phyloP scores from a whole-genome alignment of 2,797 vertebrate species.

The Argyrosomus regius region DNA sequence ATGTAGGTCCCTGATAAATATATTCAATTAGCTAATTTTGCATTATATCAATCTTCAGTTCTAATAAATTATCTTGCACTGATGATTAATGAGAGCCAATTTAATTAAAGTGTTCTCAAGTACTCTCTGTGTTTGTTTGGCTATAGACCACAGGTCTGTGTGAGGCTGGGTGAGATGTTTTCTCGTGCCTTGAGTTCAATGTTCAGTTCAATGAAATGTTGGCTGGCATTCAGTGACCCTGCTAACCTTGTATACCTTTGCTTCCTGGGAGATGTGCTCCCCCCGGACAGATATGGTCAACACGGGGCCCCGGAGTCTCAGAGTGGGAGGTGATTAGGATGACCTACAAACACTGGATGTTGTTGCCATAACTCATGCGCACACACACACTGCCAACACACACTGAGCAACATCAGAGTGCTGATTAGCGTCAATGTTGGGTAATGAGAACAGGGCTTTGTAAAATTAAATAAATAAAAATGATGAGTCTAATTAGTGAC shows the following conservation, averaged over 20 bases:
- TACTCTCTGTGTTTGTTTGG: not conserved
- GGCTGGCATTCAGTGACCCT: constrained; percentile 11
- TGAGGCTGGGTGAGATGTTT: constrained; percentile 1
- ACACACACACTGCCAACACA: not conserved
- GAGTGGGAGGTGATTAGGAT: constrained; percentile 54
- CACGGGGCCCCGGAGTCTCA: constrained; percentile 14
- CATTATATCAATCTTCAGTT: not conserved
- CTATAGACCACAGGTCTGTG: not conserved
- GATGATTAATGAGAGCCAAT: constrained; percentile 11
- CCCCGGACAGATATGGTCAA: constrained; percentile 45
- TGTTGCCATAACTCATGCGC: not conserved
- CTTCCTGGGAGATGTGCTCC: constrained; percentile 36
- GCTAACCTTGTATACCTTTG: constrained; percentile 32
- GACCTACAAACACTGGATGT: constrained; percentile 50
- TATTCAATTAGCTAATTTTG: not conserved
- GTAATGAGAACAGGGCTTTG: constrained; percentile 54
- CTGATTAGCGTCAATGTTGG: constrained; percentile 37
- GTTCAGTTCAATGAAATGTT: constrained; percentile 26
- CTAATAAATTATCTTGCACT: constrained; percentile 8
- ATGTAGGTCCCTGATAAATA: not conserved
- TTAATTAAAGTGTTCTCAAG: constrained; percentile 2
- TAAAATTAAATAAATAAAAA: constrained; percentile 33
- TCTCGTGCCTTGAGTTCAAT: not conserved
- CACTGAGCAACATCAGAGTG: not conserved
- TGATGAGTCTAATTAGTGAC: constrained; percentile 50